Percentiles rank a stretch among this genome's conserved stretches.
phyloP scores from a whole-genome alignment of 2,113 vertebrate species.

The Chionodraco myersi region DNA sequence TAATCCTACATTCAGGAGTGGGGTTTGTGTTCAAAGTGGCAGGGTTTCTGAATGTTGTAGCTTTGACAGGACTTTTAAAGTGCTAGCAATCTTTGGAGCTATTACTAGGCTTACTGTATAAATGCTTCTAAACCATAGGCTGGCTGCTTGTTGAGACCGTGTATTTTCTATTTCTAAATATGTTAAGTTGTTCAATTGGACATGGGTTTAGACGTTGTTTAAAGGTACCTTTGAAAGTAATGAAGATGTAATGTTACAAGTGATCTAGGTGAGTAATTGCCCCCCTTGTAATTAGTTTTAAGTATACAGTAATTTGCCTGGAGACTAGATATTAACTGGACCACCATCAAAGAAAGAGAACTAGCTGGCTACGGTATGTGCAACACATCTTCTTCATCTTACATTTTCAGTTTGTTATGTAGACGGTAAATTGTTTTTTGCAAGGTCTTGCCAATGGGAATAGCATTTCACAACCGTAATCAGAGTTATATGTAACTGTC shows the following conservation, averaged over 20 bases:
- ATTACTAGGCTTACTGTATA: background rate
- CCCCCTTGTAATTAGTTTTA: too few species aligned
- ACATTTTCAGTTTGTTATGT: background rate
- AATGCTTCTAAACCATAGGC: background rate
- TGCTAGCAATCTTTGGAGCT: background rate
- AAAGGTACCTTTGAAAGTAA: background rate
- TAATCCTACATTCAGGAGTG: background rate
- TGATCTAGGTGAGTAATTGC: too few species aligned
- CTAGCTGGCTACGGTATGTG: background rate
- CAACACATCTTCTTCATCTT: constrained; percentile 10
- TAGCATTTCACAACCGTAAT: constrained; percentile 3
- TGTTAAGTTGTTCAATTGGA: background rate
- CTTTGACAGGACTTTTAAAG: background rate
- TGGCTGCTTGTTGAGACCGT: background rate
- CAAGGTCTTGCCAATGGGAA: constrained; percentile 8
- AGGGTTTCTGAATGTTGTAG: background rate
- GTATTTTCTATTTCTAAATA: background rate
- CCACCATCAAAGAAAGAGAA: background rate
- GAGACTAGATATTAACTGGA: background rate
- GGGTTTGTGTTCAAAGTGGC: background rate
- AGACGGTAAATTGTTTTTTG: background rate
- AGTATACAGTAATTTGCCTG: background rate
- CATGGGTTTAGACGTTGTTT: background rate
- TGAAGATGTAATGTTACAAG: background rate
- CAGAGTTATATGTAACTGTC: constrained; percentile 17